These are phyloP conservation scores for Xiphorhynchus erythropygius DNA, from an alignment of 2,797 vertebrate genomes.

Conservation along the genomic window DNA sequence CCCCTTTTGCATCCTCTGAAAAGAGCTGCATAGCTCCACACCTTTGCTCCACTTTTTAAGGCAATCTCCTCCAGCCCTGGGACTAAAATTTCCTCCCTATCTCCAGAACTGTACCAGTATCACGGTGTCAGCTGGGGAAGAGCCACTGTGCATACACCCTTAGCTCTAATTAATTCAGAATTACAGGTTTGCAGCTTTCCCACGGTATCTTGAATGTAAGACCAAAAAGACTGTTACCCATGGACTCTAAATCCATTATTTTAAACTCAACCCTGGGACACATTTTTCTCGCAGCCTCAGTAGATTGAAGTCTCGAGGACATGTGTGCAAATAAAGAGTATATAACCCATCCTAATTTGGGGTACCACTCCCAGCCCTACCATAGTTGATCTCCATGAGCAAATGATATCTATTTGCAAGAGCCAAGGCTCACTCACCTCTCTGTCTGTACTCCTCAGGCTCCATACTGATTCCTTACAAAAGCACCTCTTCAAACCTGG, in stretches of 20 bases:
- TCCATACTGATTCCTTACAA: slow-evolving; percentile 58
- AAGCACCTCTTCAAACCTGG: background rate
- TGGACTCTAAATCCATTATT: background rate
- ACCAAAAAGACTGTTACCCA: background rate
- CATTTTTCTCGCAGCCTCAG: background rate
- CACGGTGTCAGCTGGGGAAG: background rate
- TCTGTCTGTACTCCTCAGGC: slow-evolving; percentile 75
- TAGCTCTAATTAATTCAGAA: background rate
- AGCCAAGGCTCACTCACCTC: slow-evolving; percentile 70
- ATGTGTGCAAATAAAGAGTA: background rate
- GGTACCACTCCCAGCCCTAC: background rate
- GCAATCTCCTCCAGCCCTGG: background rate
- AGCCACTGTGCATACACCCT: background rate
- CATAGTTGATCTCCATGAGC: background rate
- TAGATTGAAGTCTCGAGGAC: background rate
- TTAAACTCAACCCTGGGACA: background rate
- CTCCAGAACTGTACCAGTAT: background rate
- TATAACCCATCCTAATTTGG: background rate
- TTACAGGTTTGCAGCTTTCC: background rate
- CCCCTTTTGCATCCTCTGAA: background rate
- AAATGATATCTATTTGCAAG: background rate
- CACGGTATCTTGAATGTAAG: background rate
- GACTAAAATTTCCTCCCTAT: background rate
- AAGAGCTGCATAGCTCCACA: background rate
- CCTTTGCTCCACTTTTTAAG: background rate